Percentiles rank a stretch among this genome's conserved stretches.
Conservation (phyloP, 1,140 invertebrate species). For the Drosophila kikkawai region DNA sequence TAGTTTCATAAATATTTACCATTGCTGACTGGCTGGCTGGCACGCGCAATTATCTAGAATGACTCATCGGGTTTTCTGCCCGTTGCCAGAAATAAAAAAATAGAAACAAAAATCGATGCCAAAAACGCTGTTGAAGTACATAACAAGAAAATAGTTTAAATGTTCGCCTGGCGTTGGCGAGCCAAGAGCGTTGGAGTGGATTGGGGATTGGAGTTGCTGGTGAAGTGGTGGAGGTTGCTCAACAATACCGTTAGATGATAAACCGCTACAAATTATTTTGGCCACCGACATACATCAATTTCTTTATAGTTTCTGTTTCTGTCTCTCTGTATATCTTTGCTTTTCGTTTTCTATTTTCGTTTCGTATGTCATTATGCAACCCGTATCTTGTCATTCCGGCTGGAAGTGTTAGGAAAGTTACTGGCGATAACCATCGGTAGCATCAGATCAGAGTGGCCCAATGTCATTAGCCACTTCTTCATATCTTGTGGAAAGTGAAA, state of each 20-base stretch:
- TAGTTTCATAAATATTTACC: constrained; percentile 67
- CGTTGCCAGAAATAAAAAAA: constrained; percentile 13
- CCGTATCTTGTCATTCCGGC: constrained; percentile 40
- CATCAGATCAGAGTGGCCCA: constrained; percentile 41
- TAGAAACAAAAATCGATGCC: constrained; percentile 52
- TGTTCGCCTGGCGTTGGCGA: constrained; percentile 54
- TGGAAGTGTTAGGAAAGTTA: constrained; percentile 60
- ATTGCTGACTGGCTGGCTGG: constrained; percentile 49
- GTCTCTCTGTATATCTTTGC: constrained; percentile 27
- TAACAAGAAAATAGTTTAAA: constrained; percentile 81
- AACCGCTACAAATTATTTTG: constrained; percentile 80
- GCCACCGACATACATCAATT: constrained; percentile 61
- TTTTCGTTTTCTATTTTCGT: constrained; percentile 69
- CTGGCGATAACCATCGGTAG: constrained; percentile 35
- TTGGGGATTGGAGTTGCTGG: constrained; percentile 15
- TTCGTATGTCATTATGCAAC: constrained; percentile 68
- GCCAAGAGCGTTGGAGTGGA: constrained; percentile 58
- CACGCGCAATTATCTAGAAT: constrained; percentile 76
- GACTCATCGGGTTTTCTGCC: constrained; percentile 73
- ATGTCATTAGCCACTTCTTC: constrained; percentile 42
- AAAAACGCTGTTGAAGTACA: constrained; percentile 65
- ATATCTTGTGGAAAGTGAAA: constrained; percentile 34
- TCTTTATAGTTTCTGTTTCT: constrained; percentile 48
- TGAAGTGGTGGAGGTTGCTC: constrained; percentile 73
- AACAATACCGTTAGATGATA: constrained; percentile 79